Evolutionary conservation across 2,888 invertebrate genomes (phyloP).

Genomic region (Byasa hedistus): DNA sequence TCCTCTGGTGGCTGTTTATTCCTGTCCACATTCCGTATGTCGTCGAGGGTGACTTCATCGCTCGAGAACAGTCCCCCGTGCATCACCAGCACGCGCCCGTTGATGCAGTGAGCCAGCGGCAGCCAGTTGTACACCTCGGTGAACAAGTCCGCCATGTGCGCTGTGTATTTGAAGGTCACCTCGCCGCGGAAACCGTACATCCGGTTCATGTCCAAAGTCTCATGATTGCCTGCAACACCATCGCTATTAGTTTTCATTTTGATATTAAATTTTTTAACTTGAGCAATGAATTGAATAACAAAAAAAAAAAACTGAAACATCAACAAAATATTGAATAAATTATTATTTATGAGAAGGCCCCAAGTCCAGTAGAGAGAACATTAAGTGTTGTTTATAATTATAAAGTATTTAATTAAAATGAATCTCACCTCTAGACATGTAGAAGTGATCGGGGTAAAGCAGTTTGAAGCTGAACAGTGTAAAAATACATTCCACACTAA

Average conservation of each 20-base stretch:
- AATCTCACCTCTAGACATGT: slow-evolving; percentile 94
- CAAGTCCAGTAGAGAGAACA: too few species aligned
- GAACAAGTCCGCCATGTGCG: slow-evolving; percentile 97
- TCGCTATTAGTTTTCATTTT: background rate
- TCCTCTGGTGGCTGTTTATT: slow-evolving; percentile 98
- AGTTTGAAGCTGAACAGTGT: slow-evolving; percentile 98
- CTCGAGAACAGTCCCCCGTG: slow-evolving; percentile 98
- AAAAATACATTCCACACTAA: slow-evolving; percentile 99
- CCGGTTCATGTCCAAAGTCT: slow-evolving; percentile 98
- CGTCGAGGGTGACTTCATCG: slow-evolving; percentile 95
- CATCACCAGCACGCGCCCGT: slow-evolving; percentile 90
- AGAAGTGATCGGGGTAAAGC: slow-evolving; percentile 97
- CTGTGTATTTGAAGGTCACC: slow-evolving; percentile 96
- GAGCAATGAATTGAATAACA: background rate
- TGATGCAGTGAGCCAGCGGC: slow-evolving; percentile 97
- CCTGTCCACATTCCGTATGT: slow-evolving; percentile 92
- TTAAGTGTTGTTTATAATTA: too few species aligned
- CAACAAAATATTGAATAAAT: too few species aligned
- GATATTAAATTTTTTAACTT: background rate
- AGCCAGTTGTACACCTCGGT: slow-evolving; percentile 99
- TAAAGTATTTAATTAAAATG: too few species aligned
- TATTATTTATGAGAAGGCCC: too few species aligned
- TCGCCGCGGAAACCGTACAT: slow-evolving; percentile 99
- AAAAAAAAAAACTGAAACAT: too few species aligned
- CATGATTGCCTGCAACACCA: slow-evolving; percentile 92